These are phyloP conservation scores for Glareola pratincola DNA, from an alignment of 2,113 vertebrate species.

Conservation along the genomic window DNA sequence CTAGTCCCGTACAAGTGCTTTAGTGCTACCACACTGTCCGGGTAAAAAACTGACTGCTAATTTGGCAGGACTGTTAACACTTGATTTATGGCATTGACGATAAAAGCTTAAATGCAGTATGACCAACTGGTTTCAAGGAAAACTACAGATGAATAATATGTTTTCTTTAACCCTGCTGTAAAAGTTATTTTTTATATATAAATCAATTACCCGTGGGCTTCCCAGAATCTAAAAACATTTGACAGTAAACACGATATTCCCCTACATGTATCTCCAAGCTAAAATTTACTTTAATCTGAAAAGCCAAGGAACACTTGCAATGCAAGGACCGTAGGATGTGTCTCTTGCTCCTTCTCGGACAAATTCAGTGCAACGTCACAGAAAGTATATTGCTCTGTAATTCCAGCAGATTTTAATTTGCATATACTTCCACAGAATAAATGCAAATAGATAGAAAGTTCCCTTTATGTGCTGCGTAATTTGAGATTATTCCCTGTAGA, in stretches of 20 bases:
- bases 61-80: neutral
- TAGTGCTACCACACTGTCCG: neutral
- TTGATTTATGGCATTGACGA: neutral
- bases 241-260: neutral
- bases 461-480: neutral
- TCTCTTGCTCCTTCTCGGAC: neutral
- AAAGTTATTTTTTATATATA: neutral
- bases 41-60: neutral
- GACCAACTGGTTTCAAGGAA: neutral
- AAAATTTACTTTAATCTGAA: neutral
- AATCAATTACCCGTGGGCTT: neutral
- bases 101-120: neutral
- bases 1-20: neutral
- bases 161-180: neutral
- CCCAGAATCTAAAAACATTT: neutral
- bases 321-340: neutral
- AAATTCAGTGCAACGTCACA: neutral
- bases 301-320: neutral
- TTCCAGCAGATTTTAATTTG: neutral
- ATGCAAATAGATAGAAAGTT: neutral
- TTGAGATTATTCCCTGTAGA: neutral
- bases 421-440: neutral
- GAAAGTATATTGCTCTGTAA: neutral
- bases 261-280: neutral
- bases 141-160: rapidly evolving